These are phyloP conservation scores for Lycaena phlaeas DNA, from an alignment of 2,888 invertebrate species.

Conservation along the genomic window DNA sequence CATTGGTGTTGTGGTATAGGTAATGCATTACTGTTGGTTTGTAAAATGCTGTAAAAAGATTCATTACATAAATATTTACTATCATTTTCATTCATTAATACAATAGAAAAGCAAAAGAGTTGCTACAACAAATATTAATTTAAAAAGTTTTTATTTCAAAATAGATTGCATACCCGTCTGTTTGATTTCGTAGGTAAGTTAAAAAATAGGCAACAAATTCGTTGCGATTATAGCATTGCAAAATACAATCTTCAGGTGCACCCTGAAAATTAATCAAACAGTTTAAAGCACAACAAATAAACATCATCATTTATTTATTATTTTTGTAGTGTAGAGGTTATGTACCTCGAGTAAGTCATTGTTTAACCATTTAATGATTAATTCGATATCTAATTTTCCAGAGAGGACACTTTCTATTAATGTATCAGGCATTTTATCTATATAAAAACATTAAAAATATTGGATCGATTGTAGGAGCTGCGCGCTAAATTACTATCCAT, in stretches of 20 bases:
- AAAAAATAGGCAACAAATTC: slow-evolving; percentile 75
- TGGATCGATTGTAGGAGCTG: slow-evolving; percentile 31
- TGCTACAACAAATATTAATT: slow-evolving; percentile 1
- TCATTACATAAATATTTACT: slow-evolving; percentile 6
- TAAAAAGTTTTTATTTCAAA: not conserved
- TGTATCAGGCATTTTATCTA: slow-evolving; percentile 52
- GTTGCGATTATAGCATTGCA: slow-evolving; percentile 46
- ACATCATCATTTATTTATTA: slow-evolving; percentile 23
- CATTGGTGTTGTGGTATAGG: slow-evolving; percentile 44
- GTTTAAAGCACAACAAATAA: slow-evolving; percentile 18
- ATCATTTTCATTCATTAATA: not conserved
- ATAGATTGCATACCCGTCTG: slow-evolving; percentile 65
- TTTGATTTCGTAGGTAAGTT: slow-evolving; percentile 68
- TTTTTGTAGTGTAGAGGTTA: slow-evolving; percentile 32
- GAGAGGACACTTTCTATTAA: slow-evolving; percentile 60
- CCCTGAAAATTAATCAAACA: slow-evolving; percentile 38
- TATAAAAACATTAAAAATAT: slow-evolving; percentile 22
- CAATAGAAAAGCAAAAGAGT: not conserved
- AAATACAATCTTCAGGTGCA: slow-evolving; percentile 44
- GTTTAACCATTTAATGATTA: slow-evolving; percentile 60
- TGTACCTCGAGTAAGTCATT: slow-evolving; percentile 50
- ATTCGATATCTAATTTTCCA: slow-evolving; percentile 44
- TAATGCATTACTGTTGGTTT: slow-evolving; percentile 47
- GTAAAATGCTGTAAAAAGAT: slow-evolving; percentile 36
- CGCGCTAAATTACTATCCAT: slow-evolving; percentile 15